A percentile compares a stretch with the other conserved stretches of the same genome.
phyloP scores from a whole-genome alignment of 2,797 vertebrate genomes.

The Nasua narica region DNA sequence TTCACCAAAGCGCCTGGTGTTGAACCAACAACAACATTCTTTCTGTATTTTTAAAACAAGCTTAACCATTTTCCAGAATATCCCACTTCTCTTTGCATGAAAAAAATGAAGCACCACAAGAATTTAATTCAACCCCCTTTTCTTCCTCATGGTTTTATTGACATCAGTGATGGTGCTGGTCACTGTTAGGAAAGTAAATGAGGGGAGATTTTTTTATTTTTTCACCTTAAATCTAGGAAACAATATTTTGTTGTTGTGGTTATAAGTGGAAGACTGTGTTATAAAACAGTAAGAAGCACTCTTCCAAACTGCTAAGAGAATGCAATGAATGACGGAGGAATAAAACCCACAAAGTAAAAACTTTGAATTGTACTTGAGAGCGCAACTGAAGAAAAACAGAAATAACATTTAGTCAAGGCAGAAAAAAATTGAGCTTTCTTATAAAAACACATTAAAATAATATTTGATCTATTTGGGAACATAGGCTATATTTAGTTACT shows the following conservation, averaged over 20 bases:
- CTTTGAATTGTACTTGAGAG: not conserved
- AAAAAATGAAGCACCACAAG: constrained; percentile 23
- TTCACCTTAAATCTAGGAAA: not conserved
- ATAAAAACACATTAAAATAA: constrained; percentile 36
- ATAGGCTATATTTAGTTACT: constrained; percentile 30
- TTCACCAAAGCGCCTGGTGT: constrained; percentile 66
- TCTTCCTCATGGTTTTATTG: not conserved
- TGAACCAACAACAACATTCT: constrained; percentile 67
- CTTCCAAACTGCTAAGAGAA: constrained; percentile 9
- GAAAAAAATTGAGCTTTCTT: not conserved
- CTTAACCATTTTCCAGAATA: constrained; percentile 57
- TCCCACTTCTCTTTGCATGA: constrained; percentile 12
- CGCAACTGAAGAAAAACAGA: constrained; percentile 12
- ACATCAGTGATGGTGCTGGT: not conserved
- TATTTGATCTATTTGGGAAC: constrained; percentile 9
- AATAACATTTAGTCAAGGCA: constrained; percentile 14
- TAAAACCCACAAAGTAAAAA: constrained; percentile 32
- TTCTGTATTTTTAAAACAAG: constrained; percentile 54
- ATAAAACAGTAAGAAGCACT: constrained; percentile 26
- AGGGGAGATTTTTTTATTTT: not conserved
- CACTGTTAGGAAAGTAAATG: constrained; percentile 5
- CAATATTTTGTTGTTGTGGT: not conserved
- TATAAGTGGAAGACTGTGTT: constrained; percentile 22
- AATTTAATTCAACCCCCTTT: not conserved
- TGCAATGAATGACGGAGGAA: not conserved